A percentile compares a stretch with the other conserved stretches of the same genome.
phyloP scores from a whole-genome alignment of 2,113 vertebrate species.

The Tautogolabrus adspersus region DNA sequence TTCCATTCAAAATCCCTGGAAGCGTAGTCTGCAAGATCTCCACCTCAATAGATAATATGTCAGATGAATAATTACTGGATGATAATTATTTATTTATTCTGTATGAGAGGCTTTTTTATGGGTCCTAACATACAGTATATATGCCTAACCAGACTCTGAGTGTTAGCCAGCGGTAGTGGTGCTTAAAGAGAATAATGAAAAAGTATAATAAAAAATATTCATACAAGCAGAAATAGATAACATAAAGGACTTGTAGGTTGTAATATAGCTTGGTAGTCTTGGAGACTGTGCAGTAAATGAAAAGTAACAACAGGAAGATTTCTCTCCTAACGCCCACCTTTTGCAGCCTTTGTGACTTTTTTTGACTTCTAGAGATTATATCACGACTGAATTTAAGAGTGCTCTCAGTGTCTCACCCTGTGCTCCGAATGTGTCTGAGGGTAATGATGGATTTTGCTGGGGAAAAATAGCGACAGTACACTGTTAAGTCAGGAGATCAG shows the following conservation, averaged over 20 bases:
- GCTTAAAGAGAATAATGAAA: background rate
- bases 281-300: background rate
- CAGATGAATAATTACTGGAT: too few relatives aligned
- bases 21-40: background rate
- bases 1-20: conserved; percentile 16
- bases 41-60: background rate
- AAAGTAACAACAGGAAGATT: background rate
- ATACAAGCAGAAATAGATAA: background rate
- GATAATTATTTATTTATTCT: background rate
- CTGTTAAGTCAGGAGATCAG: conserved; percentile 19
- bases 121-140: background rate
- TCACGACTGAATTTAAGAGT: background rate
- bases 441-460: conserved; percentile 25
- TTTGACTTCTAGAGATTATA: conserved; percentile 5
- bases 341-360: background rate
- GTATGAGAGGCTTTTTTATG: background rate
- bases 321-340: background rate
- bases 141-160: background rate
- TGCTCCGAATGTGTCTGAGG: background rate
- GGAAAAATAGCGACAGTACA: background rate
- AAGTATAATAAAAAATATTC: background rate
- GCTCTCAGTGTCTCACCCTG: background rate
- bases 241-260: background rate
- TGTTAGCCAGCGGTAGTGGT: background rate
- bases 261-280: background rate